phyloP scores from a whole-genome alignment of 2,113 vertebrate genomes.

The Deroptyus accipitrinus region DNA sequence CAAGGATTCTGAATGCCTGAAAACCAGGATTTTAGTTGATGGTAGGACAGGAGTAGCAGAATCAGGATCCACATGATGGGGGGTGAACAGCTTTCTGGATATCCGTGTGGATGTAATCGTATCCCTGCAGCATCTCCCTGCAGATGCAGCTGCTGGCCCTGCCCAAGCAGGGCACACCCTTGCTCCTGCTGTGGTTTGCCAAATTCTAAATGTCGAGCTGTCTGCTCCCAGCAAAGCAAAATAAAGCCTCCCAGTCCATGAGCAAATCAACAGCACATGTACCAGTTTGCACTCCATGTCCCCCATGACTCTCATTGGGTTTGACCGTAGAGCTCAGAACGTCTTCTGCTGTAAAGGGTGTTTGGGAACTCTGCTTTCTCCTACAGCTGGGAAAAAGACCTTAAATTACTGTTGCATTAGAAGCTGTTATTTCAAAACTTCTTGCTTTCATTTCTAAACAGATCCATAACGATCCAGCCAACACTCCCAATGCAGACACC shows the following conservation, averaged over 20 bases:
- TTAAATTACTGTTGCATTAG: conserved; percentile 11
- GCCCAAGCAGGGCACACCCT: conserved; percentile 34
- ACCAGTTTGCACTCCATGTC: not conserved
- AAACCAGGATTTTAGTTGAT: not conserved
- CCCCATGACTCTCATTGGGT: not conserved
- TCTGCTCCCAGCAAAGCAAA: conserved; percentile 11
- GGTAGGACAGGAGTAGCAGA: not conserved
- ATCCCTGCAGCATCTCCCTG: not conserved
- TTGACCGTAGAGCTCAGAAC: not conserved
- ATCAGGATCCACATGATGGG: not conserved
- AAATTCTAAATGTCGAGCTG: not conserved
- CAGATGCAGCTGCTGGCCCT: conserved; percentile 34
- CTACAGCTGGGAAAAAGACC: not conserved
- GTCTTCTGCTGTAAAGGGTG: not conserved
- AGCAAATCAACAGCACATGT: conserved; percentile 40
- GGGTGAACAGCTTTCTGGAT: not conserved
- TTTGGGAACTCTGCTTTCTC: conserved; percentile 4
- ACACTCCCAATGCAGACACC: not conserved
- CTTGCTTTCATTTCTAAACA: conserved; percentile 20
- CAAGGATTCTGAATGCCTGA: not conserved
- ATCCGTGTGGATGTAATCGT: not conserved
- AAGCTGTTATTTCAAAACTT: conserved; percentile 35
- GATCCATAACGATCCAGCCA: not conserved
- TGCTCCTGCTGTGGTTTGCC: not conserved
- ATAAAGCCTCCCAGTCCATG: not conserved